Conservation (phyloP, 2,797 vertebrate species). For the Zalophus californianus region DNA sequence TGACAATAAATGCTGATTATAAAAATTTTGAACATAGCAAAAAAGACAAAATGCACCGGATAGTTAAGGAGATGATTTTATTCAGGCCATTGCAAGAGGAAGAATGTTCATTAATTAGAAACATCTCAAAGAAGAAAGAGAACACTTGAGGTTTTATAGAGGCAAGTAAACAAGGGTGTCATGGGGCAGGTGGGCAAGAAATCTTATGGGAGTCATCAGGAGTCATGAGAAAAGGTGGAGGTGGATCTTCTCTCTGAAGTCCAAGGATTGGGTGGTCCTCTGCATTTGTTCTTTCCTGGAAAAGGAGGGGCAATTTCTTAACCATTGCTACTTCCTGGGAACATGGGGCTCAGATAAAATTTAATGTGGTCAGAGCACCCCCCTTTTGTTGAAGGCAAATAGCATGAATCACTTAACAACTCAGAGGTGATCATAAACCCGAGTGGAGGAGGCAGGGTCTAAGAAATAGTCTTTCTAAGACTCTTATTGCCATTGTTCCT, state of each 20-base stretch:
- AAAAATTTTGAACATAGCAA: background rate
- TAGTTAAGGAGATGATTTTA: conserved; percentile 43
- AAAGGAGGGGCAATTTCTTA: background rate
- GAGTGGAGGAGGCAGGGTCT: background rate
- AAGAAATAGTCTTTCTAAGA: conserved; percentile 25
- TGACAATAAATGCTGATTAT: background rate
- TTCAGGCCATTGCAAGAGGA: background rate
- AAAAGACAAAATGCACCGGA: conserved; percentile 14
- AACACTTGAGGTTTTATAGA: background rate
- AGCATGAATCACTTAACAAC: background rate
- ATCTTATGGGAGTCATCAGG: background rate
- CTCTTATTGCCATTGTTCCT: background rate
- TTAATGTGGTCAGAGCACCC: background rate
- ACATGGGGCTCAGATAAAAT: background rate
- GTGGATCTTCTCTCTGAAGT: background rate
- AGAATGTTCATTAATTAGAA: background rate
- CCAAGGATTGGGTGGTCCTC: background rate
- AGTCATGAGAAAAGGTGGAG: background rate
- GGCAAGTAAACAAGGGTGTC: background rate
- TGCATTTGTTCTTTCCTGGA: conserved; percentile 25
- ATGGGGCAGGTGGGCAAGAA: background rate
- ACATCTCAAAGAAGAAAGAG: background rate
- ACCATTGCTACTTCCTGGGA: background rate
- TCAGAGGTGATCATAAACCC: background rate
- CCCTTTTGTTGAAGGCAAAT: conserved; percentile 10